phyloP scores from a whole-genome alignment of 1,140 invertebrate genomes.

The Yoshiicerus persimilis region DNA sequence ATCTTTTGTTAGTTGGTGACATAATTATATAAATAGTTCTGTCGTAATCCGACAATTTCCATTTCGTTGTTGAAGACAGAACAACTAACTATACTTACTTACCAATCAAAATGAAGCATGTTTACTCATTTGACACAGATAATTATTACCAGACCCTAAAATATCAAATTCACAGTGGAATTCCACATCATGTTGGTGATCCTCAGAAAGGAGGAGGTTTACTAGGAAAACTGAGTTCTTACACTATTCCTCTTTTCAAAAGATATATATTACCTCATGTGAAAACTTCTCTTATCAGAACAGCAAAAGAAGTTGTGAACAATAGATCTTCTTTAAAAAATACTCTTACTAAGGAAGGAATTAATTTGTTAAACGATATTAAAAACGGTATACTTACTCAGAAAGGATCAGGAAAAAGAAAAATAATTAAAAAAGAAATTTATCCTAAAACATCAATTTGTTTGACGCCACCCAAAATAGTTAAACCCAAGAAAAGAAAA shows the following conservation, averaged over 20 bases:
- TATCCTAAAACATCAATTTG: background rate
- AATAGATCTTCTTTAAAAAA: background rate
- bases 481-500: background rate
- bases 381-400: background rate
- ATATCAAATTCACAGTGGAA: background rate
- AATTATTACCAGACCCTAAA: background rate
- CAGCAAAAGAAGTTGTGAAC: background rate
- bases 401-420: background rate
- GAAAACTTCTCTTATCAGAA: background rate
- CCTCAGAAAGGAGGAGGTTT: background rate
- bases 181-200: background rate
- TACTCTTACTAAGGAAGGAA: background rate
- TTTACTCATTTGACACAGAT: background rate
- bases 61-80: too few species aligned
- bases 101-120: background rate
- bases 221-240: background rate
- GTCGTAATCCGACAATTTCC: too few species aligned
- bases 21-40: too few species aligned
- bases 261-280: background rate
- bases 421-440: background rate
- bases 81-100: too few species aligned
- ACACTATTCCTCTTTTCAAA: background rate
- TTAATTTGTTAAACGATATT: background rate
- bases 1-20: too few species aligned
- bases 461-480: background rate